phyloP scores from a whole-genome alignment of 2,888 invertebrate genomes.

The Lasioglossum marginatum region DNA sequence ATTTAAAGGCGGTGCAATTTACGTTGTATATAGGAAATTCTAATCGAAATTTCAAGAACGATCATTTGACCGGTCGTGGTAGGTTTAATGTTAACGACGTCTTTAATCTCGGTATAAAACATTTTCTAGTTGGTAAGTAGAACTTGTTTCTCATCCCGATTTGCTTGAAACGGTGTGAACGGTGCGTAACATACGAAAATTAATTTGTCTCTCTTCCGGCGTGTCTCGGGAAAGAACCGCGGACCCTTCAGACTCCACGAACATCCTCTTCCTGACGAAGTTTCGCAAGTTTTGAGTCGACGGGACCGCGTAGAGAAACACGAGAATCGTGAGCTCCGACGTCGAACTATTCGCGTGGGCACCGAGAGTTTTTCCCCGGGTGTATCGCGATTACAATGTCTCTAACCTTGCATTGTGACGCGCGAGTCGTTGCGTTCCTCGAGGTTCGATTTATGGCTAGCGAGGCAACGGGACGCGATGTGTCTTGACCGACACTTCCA shows the following conservation, averaged over 20 bases:
- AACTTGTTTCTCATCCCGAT: too few species aligned
- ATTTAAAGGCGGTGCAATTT: too few species aligned
- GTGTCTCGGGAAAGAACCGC: neutral
- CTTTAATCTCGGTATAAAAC: too few species aligned
- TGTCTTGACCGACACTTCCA: neutral
- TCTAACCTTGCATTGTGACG: constrained; percentile 49
- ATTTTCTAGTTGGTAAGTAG: too few species aligned
- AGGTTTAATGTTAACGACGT: too few species aligned
- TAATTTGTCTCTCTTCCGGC: neutral
- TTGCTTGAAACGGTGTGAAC: neutral
- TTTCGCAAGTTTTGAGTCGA: neutral
- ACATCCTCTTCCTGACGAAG: neutral
- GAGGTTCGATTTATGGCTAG: constrained; percentile 22
- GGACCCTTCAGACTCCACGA: neutral
- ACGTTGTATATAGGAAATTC: too few species aligned
- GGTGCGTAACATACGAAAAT: neutral
- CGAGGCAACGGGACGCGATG: neutral
- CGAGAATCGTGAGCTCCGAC: constrained; percentile 19
- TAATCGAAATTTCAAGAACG: too few species aligned
- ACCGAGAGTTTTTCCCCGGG: constrained; percentile 10
- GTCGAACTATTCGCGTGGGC: constrained; percentile 40
- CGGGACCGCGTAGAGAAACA: neutral
- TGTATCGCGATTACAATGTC: constrained; percentile 43
- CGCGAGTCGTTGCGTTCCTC: constrained; percentile 6
- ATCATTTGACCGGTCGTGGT: too few species aligned